Conservation (phyloP, 1,140 invertebrate species). For the Brachionus angularis region DNA sequence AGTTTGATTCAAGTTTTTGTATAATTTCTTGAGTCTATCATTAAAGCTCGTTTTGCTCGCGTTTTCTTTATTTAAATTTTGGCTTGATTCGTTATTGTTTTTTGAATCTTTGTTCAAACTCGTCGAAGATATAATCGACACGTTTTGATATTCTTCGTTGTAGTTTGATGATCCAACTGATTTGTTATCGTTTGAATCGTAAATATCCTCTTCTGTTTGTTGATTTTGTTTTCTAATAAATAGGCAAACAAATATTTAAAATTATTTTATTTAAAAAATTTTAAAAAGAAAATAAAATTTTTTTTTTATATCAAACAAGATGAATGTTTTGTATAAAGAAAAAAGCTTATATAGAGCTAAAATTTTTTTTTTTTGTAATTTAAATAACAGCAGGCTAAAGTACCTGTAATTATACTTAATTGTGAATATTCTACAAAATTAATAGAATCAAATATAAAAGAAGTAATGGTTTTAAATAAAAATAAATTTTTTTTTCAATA, state of each 20-base stretch:
- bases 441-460: too few relatives aligned
- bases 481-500: too few relatives aligned
- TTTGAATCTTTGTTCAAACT: constrained; percentile 8
- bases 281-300: too few relatives aligned
- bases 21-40: constrained; percentile 21
- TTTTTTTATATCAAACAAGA: too few relatives aligned
- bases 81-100: neutral
- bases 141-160: constrained; percentile 33
- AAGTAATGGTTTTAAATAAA: too few relatives aligned
- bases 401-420: too few relatives aligned
- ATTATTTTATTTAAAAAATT: too few relatives aligned
- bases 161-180: neutral
- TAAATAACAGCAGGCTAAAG: too few relatives aligned
- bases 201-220: constrained; percentile 26
- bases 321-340: too few relatives aligned
- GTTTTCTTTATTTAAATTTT: neutral
- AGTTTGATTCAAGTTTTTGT: constrained; percentile 19
- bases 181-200: constrained; percentile 6
- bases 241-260: neutral
- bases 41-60: constrained; percentile 27
- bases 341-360: too few relatives aligned
- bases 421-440: too few relatives aligned
- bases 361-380: too few relatives aligned
- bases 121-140: constrained; percentile 20
- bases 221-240: neutral